These are phyloP conservation scores for Axis porcinus DNA, from an alignment of 2,113 vertebrate genomes.

Conservation along the genomic window DNA sequence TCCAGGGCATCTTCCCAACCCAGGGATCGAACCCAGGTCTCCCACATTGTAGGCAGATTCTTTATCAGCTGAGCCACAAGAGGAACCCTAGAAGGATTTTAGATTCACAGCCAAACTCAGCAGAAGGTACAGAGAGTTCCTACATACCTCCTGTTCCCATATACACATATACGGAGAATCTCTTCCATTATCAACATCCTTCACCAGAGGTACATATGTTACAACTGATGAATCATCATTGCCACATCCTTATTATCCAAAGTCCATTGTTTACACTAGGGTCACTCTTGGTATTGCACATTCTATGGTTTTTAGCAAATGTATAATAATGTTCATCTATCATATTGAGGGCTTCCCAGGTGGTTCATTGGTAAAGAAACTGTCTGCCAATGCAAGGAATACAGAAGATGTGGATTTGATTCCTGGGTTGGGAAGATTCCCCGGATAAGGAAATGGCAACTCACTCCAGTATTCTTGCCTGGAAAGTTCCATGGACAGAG, in stretches of 20 bases:
- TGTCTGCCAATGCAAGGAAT: background rate
- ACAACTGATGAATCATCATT: background rate
- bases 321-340: fast-evolving
- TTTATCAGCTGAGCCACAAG: background rate
- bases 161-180: fast-evolving
- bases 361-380: background rate
- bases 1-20: background rate
- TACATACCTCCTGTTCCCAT: background rate
- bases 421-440: background rate
- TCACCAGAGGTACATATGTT: background rate
- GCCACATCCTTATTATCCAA: background rate
- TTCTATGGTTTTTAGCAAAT: background rate
- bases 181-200: too few relatives aligned
- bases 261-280: background rate
- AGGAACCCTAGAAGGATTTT: background rate
- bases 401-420: background rate
- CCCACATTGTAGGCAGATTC: background rate
- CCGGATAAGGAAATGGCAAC: background rate
- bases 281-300: background rate
- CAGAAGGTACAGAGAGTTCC: background rate
- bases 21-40: background rate
- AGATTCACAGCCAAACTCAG: background rate
- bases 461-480: background rate
- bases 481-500: background rate
- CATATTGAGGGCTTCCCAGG: background rate